A percentile compares a stretch with the other conserved stretches of the same genome.
Conservation (phyloP, 2,888 invertebrate species). For the Microplitis manilae region DNA sequence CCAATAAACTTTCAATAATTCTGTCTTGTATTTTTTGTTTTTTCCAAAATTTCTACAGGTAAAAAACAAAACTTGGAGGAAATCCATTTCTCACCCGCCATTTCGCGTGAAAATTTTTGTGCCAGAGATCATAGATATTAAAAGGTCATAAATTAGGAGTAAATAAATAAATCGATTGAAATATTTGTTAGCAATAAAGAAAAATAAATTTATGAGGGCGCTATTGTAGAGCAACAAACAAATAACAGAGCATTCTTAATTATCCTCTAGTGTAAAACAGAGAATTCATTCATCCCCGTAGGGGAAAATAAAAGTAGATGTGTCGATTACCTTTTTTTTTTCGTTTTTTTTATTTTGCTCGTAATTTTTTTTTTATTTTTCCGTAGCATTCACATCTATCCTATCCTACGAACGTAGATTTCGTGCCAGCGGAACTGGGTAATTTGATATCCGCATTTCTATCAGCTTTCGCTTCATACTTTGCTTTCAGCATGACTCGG, state of each 20-base stretch:
- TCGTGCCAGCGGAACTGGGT: conserved; percentile 5
- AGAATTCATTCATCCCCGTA: conserved; percentile 10
- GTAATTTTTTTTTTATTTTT: background rate
- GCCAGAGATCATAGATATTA: too few relatives aligned
- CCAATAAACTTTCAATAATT: too few relatives aligned
- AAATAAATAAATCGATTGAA: too few relatives aligned
- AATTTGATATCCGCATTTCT: conserved; percentile 31
- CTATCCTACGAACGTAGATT: background rate
- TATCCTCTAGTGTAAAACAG: background rate
- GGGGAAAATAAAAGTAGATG: background rate
- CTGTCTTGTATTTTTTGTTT: too few relatives aligned
- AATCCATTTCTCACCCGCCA: too few relatives aligned
- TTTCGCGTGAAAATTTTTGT: too few relatives aligned
- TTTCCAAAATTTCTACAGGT: too few relatives aligned
- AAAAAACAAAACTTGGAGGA: too few relatives aligned
- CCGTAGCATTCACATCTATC: background rate
- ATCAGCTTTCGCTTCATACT: conserved; percentile 22
- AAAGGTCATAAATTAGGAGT: too few relatives aligned
- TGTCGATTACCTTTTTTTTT: conserved; percentile 23
- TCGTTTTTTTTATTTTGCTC: background rate
- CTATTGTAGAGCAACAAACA: conserved; percentile 5
- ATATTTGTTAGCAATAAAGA: too few relatives aligned
- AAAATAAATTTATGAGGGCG: background rate
- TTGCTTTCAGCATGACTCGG: background rate
- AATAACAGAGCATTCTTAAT: conserved; percentile 17